A percentile compares a stretch with the other conserved stretches of the same genome.
Evolutionary conservation across 1,140 invertebrate genomes (phyloP).

Genomic region (Drosophila bipectinata): DNA sequence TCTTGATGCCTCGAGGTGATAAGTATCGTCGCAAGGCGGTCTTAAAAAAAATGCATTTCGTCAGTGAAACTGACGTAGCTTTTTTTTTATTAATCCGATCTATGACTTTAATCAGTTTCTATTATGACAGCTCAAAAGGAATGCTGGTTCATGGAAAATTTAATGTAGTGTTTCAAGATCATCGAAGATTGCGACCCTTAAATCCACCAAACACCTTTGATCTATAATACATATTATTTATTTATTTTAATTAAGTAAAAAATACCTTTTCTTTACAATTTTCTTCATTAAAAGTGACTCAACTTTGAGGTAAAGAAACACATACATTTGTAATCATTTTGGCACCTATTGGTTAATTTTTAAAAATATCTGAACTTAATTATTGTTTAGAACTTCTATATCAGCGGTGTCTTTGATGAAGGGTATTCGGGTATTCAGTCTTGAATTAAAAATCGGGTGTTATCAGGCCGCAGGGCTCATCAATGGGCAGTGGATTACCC

Average conservation of each 20-base stretch:
- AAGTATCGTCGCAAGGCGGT: constrained; percentile 1
- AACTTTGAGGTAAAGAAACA: neutral
- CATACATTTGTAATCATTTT: neutral
- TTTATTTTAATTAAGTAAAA: neutral
- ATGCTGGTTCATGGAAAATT: neutral
- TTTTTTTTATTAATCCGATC: neutral
- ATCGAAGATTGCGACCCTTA: neutral
- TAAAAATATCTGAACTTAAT: neutral
- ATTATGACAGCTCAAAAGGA: constrained; percentile 11
- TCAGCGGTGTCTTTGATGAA: neutral
- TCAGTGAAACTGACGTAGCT: neutral
- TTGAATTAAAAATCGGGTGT: neutral
- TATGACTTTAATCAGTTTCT: constrained; percentile 8
- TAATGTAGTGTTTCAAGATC: too few species aligned
- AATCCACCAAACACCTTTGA: neutral
- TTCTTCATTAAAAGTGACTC: neutral
- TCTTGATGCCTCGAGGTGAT: constrained; percentile 31
- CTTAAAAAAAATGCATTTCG: constrained; percentile 14
- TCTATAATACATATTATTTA: neutral
- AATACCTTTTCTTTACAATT: neutral
- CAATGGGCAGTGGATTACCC: neutral
- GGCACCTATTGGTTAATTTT: neutral
- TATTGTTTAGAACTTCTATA: neutral
- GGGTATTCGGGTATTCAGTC: neutral
- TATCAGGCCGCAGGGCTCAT: constrained; percentile 2